Conservation (phyloP, 2,888 invertebrate genomes). For the Pachliopta kotzebuea region DNA sequence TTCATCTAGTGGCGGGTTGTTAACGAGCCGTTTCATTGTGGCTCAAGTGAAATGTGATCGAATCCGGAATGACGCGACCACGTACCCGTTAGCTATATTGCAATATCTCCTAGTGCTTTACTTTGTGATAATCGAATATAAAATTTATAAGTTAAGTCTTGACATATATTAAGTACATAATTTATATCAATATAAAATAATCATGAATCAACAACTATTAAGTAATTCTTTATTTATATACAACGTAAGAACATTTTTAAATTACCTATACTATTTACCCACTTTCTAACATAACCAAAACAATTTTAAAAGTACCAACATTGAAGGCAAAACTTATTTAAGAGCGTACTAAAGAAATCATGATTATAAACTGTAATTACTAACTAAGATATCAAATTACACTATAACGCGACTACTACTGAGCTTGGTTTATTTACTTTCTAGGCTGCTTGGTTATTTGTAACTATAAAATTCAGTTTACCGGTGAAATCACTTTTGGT, state of each 20-base stretch:
- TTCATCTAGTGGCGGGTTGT: conserved; percentile 48
- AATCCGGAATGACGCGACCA: conserved; percentile 36
- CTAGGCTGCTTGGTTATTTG: neutral
- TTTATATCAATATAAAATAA: too few species aligned
- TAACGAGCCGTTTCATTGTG: conserved; percentile 48
- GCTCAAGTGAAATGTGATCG: conserved; percentile 46
- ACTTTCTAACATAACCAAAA: too few species aligned
- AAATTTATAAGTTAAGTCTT: neutral
- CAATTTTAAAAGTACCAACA: too few species aligned
- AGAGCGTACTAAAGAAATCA: too few species aligned
- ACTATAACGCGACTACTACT: conserved; percentile 1
- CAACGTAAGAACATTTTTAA: too few species aligned
- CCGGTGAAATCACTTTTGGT: too few species aligned
- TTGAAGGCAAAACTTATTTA: too few species aligned
- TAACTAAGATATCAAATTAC: conserved; percentile 8
- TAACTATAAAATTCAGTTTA: too few species aligned
- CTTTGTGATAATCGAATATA: conserved; percentile 13
- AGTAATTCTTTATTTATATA: too few species aligned
- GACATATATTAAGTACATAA: neutral
- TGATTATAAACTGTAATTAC: conserved; percentile 2
- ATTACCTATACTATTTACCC: too few species aligned
- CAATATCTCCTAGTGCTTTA: conserved; percentile 24
- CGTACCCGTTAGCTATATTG: conserved; percentile 26
- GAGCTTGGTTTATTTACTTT: neutral
- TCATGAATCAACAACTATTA: too few species aligned